Evolutionary conservation across 2,113 vertebrate species (phyloP), one percentile per base, ranked within the genome.

Genomic region (Spea multiplicata): DNA sequence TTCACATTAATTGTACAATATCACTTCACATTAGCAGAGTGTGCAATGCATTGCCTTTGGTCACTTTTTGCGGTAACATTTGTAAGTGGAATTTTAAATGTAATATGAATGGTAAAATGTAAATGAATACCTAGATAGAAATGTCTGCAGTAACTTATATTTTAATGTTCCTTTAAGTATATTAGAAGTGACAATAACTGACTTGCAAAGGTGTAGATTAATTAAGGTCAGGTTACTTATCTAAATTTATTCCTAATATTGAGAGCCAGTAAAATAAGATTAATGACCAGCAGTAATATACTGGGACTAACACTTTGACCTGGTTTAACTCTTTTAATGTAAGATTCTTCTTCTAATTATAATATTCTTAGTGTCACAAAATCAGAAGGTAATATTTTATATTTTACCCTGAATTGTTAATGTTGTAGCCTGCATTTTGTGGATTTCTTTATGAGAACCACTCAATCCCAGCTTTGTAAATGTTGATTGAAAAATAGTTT

Each of bases 1-100:
- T 80, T 80, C 71, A 80, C 65, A 71, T 71, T 80, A 74, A 80
- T 80, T 80, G 71, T 68, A 8, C 62, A 67, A 74, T 68, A 68
- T 67, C 17, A 73, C 16, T 68, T 80, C 44, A 79, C 62, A 17
- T 65, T 65, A 80, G 64, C 53, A 59, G 71, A 80, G 74, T 74
- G 64, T 66, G 59, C 73, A 80, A 73, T 74, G 59, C 61, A 68
- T 67, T 80, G 71, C 53, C 52, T 74, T 68, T 80, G 78, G 45
- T 74, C 52, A 46, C 44, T 59, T 46, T n/a, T 74, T 57, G 52
- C 64, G 61, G 50, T 48, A 48, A 74, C 13, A 66, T 71, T 14
- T 66, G 47, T 70, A 52, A 17, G 6, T 44, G 16, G 13, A 14
- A 53, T 53, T 44, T 53, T 66, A 68, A 46, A 61, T 80, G 49